phyloP scores from a whole-genome alignment of 1,140 invertebrate species.

The Pachypeltis micranthus region DNA sequence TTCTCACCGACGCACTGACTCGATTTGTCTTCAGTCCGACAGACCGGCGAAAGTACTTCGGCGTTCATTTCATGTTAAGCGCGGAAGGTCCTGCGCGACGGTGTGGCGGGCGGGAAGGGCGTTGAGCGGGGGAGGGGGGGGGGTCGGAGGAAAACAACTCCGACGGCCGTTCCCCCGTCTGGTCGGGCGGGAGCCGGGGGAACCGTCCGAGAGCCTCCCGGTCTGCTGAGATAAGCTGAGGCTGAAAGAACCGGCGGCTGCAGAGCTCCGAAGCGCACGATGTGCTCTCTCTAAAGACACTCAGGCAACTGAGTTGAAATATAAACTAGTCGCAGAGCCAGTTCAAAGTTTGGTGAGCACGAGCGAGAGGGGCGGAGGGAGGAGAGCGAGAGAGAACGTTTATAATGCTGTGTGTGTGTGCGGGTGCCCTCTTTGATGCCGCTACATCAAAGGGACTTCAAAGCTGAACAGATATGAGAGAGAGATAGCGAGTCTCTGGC shows the following conservation, averaged over 20 bases:
- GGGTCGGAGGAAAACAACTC: neutral
- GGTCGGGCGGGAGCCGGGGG: neutral
- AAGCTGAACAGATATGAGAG: constrained; percentile 27
- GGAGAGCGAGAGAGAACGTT: constrained; percentile 26
- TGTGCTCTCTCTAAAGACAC: constrained; percentile 25
- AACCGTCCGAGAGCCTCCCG: neutral
- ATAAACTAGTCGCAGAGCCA: constrained; percentile 28
- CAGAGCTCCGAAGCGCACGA: constrained; percentile 14
- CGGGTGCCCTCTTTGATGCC: constrained; percentile 25
- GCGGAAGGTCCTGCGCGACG: neutral
- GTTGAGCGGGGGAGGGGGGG: neutral
- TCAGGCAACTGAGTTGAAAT: constrained; percentile 28
- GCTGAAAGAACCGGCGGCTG: neutral
- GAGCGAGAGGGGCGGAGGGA: constrained; percentile 16
- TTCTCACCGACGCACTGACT: constrained; percentile 8
- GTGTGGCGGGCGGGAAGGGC: no score
- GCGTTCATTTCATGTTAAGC: neutral
- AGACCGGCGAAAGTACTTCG: neutral
- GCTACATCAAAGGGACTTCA: constrained; percentile 27
- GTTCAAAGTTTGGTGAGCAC: constrained; percentile 24
- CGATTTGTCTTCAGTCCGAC: constrained; percentile 12
- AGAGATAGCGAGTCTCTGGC: constrained; percentile 24
- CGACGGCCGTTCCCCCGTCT: neutral
- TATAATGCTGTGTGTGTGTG: constrained; percentile 27
- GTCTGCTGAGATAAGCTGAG: no score